A percentile compares a stretch with the other conserved stretches of the same genome.
These are phyloP conservation scores for Callocephalon fimbriatum DNA, from an alignment of 2,113 vertebrate genomes.

Conservation along the genomic window DNA sequence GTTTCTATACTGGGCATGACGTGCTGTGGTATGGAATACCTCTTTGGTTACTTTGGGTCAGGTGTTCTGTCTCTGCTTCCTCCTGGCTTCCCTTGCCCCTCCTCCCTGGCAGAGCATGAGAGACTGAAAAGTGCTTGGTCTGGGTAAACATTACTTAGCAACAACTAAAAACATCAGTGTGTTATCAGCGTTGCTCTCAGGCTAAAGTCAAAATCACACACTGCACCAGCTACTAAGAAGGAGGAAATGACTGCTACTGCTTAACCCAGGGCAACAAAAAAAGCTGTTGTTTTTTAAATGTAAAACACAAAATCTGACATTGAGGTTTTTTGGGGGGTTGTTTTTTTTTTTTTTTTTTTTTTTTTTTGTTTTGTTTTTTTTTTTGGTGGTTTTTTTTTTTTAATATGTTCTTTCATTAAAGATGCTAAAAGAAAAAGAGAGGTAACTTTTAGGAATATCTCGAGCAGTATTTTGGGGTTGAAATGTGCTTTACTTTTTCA, in stretches of 20 bases:
- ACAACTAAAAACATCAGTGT: background rate
- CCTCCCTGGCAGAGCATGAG: background rate
- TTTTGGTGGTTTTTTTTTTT: background rate
- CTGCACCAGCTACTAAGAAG: background rate
- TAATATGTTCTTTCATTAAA: background rate
- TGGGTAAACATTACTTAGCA: background rate
- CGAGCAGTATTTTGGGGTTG: too few species aligned
- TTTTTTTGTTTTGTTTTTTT: background rate
- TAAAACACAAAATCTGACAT: too few species aligned
- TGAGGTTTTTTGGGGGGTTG: background rate
- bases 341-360: too few species aligned
- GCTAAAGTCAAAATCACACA: background rate
- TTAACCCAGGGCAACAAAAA: background rate
- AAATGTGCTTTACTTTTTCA: background rate
- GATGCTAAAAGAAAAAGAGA: background rate
- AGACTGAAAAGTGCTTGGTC: background rate
- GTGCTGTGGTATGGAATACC: background rate
- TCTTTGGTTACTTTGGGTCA: background rate
- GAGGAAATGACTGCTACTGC: background rate
- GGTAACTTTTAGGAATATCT: background rate
- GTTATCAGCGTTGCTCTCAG: background rate
- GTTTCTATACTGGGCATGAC: background rate
- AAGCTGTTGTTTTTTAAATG: background rate
- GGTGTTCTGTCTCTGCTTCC: background rate
- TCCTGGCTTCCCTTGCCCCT: accelerated